A percentile compares a stretch with the other conserved stretches of the same genome.
Evolutionary conservation across 2,888 invertebrate genomes (phyloP).

Genomic region (Carabus problematicus): DNA sequence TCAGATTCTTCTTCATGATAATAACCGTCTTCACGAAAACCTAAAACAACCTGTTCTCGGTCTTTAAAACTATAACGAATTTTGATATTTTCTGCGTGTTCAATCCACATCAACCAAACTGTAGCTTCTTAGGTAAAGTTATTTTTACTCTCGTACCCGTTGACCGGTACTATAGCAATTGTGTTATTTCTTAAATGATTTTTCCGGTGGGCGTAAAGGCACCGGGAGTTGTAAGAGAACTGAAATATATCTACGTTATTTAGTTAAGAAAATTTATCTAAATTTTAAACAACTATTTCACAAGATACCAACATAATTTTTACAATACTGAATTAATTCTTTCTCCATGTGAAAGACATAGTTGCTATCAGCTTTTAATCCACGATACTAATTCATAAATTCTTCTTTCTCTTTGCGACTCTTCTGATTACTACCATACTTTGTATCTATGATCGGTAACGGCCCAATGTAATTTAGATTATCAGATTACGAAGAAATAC

Average conservation of each 20-base stretch:
- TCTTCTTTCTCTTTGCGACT: not conserved
- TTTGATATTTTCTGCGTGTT: too few relatives aligned
- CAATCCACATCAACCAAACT: too few relatives aligned
- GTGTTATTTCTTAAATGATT: conserved; percentile 12
- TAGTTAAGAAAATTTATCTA: not conserved
- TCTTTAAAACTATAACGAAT: too few relatives aligned
- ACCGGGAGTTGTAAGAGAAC: conserved; percentile 1
- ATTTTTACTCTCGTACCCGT: conserved; percentile 1
- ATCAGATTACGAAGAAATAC: conserved; percentile 9
- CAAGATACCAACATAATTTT: conserved; percentile 7
- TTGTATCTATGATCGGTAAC: not conserved
- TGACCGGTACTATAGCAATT: not conserved
- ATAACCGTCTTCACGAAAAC: too few relatives aligned
- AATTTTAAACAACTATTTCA: too few relatives aligned
- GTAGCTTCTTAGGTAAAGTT: too few relatives aligned
- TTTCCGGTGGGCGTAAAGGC: conserved; percentile 4
- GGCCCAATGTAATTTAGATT: conserved; percentile 3
- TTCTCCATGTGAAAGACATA: conserved; percentile 4
- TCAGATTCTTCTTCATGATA: too few relatives aligned
- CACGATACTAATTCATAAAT: conserved; percentile 3
- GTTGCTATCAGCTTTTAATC: not conserved
- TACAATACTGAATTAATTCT: conserved; percentile 1
- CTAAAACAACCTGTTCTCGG: too few relatives aligned
- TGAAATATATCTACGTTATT: conserved; percentile 11
- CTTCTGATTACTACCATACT: conserved; percentile 16